Evolutionary conservation across 2,888 invertebrate genomes (phyloP), one percentile per base, ranked within the genome.

Genomic region (Lepidocyrtinus sp.): DNA sequence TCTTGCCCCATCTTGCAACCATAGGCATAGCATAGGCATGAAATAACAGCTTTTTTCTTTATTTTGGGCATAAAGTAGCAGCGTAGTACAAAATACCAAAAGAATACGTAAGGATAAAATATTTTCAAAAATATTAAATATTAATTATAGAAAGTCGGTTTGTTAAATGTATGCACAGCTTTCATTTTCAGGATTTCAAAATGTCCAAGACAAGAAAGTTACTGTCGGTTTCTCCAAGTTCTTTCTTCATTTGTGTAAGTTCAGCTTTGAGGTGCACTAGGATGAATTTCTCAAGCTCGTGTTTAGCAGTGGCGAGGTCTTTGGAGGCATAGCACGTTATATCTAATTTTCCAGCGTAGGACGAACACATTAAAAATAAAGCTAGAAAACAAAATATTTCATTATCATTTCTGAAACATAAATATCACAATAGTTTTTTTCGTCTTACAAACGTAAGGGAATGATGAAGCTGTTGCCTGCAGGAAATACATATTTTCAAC

Each of bases 401-500:
- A n/a, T n/a, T n/a, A n/a, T n/a, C n/a, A n/a, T n/a, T n/a, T n/a
- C n/a, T n/a, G n/a, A n/a, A n/a, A n/a, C n/a, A n/a, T n/a, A n/a
- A n/a, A n/a, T n/a, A n/a, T n/a, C n/a, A n/a, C n/a, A n/a, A n/a
- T n/a, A n/a, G n/a, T n/a, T n/a, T n/a, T n/a, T 36, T 5, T 36
- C 5, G 5, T 26, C 77, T 77, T 67, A 77, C 77, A 71, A 67
- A 77, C 77, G 45, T 67, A 77, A 12, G 77, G 77, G 17, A 77
- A 77, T n/a, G 77, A 59, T n/a, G 72, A 65, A 0, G 67, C 77
- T 9, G 77, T 77, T 3, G 72, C 77, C 45, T 77, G 77, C 0
- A 77, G 62, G 50, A 72, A 77, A 50, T 77, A 77, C 12, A 77
- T 70, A 24, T 77, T 77, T 2, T 77, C 77, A 1, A 77, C 72